A percentile compares a stretch with the other conserved stretches of the same genome.
Evolutionary conservation across 2,888 invertebrate species (phyloP).

Genomic region (Osmoderma eremita): DNA sequence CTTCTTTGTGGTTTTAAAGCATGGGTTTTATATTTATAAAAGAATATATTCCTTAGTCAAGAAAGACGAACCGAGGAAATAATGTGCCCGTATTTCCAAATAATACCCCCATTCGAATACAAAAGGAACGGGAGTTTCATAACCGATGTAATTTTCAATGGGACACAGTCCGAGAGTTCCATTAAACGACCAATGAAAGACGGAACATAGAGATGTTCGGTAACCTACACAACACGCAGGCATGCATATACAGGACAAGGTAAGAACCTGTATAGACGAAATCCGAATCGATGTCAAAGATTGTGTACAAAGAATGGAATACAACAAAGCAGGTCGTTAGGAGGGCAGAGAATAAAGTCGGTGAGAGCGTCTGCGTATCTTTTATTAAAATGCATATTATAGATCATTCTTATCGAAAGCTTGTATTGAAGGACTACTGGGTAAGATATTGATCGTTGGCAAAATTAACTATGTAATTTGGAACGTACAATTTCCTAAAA

Average conservation of each 20-base stretch:
- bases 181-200: slow-evolving; percentile 25
- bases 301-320: slow-evolving; percentile 13
- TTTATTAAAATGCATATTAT: slow-evolving; percentile 21
- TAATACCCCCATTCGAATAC: slow-evolving; percentile 24
- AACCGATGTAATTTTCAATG: slow-evolving; percentile 36
- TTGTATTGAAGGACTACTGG: neutral
- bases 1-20: neutral
- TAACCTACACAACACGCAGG: neutral
- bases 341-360: slow-evolving; percentile 19
- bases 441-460: slow-evolving; percentile 3
- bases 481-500: no score
- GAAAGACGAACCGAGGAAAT: slow-evolving; percentile 3
- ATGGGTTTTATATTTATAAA: neutral
- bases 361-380: slow-evolving; percentile 14
- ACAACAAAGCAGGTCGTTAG: slow-evolving; percentile 21
- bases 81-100: slow-evolving; percentile 28
- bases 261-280: neutral
- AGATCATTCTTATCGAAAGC: slow-evolving; percentile 21
- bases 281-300: slow-evolving; percentile 29
- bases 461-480: no score
- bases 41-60: neutral
- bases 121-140: slow-evolving; percentile 33
- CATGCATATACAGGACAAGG: neutral
- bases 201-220: slow-evolving; percentile 22
- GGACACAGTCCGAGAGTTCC: slow-evolving; percentile 18